A percentile compares a stretch with the other conserved stretches of the same genome.
phyloP scores from a whole-genome alignment of 2,888 invertebrate species.

The Marasmarcha lunaedactyla region DNA sequence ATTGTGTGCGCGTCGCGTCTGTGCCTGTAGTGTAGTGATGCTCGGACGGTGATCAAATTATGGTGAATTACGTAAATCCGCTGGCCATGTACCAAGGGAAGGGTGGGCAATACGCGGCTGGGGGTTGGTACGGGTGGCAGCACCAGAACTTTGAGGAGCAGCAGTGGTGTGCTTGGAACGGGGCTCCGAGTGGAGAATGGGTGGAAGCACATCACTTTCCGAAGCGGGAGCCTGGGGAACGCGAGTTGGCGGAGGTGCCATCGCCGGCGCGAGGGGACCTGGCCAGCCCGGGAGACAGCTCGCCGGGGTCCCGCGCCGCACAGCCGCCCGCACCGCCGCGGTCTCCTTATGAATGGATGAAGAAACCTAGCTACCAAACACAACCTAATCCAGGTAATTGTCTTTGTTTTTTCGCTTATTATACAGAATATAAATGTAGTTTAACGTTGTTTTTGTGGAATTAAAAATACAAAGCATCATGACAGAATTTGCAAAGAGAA shows the following conservation, averaged over 20 bases:
- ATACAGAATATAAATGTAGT: too few species aligned
- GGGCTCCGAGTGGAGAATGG: constrained; percentile 57
- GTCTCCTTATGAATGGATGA: constrained; percentile 93
- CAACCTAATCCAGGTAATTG: constrained; percentile 85
- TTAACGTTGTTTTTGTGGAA: too few species aligned
- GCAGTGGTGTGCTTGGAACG: constrained; percentile 69
- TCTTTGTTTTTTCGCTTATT: constrained; percentile 16
- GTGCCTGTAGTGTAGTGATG: constrained; percentile 62
- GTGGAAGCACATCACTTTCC: constrained; percentile 60
- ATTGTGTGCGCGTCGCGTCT: constrained; percentile 35
- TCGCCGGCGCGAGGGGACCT: constrained; percentile 64
- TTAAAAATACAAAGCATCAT: too few species aligned
- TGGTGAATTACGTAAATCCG: constrained; percentile 82
- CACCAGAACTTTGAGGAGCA: constrained; percentile 69
- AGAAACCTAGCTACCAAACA: constrained; percentile 86
- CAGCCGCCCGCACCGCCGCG: constrained; percentile 78
- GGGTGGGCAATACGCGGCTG: constrained; percentile 57
- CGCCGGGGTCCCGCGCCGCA: constrained; percentile 58
- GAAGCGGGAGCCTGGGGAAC: constrained; percentile 51
- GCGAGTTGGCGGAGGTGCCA: constrained; percentile 53
- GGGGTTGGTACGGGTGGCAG: constrained; percentile 65
- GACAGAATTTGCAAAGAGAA: too few species aligned
- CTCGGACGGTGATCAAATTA: constrained; percentile 65
- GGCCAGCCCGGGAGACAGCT: constrained; percentile 67
- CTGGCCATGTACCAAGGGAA: constrained; percentile 78